Percentiles rank a stretch among this genome's conserved stretches.
phyloP scores from a whole-genome alignment of 2,113 vertebrate species.

The Salvelinus namaycush region DNA sequence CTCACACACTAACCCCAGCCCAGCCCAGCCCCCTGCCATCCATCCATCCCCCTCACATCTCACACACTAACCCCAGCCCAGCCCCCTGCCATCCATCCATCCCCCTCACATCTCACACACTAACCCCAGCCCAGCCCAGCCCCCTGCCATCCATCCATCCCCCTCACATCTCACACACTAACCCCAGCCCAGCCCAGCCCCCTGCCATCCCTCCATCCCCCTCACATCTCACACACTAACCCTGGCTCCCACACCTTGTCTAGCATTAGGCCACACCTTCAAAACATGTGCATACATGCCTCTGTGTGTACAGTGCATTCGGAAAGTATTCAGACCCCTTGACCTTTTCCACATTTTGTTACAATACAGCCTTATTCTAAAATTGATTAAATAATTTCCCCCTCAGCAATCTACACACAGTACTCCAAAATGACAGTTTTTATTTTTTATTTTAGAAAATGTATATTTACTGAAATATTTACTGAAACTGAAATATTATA shows the following conservation, averaged over 20 bases:
- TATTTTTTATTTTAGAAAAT: no score
- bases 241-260: not conserved
- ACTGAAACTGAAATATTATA: no score
- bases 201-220: not conserved
- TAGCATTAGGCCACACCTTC: not conserved
- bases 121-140: no score
- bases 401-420: no score
- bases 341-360: no score
- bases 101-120: not conserved
- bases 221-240: not conserved
- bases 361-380: no score
- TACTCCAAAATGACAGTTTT: no score
- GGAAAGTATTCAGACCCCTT: no score
- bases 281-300: not conserved
- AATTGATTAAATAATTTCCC: no score
- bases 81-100: conserved; percentile 28
- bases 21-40: conserved; percentile 26
- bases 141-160: conserved; percentile 27
- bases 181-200: not conserved
- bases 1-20: not conserved
- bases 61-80: not conserved
- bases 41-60: not conserved
- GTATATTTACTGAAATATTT: no score
- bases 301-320: not conserved
- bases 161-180: not conserved